Conservation (phyloP, 1,140 invertebrate genomes). For the Papilio dardanus region DNA sequence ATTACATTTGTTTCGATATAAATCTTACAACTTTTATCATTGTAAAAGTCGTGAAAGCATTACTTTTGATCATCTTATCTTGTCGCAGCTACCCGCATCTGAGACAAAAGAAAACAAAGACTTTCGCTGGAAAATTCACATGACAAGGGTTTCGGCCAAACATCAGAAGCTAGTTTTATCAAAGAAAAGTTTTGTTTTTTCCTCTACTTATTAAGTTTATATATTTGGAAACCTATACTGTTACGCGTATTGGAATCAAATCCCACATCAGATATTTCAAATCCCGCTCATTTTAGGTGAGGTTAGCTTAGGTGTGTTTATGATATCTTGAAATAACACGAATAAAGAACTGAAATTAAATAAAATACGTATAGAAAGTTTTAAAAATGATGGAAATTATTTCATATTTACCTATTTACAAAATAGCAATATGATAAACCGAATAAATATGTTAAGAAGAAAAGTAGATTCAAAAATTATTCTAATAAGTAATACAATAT, state of each 20-base stretch:
- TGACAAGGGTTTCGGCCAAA: slow-evolving; percentile 21
- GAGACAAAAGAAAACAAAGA: slow-evolving; percentile 18
- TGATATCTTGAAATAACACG: background rate
- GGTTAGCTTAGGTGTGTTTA: background rate
- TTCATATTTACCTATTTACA: too few species aligned
- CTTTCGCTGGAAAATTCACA: slow-evolving; percentile 20
- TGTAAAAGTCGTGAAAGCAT: background rate
- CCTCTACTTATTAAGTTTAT: slow-evolving; percentile 20
- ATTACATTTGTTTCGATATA: background rate
- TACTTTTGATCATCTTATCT: slow-evolving; percentile 23
- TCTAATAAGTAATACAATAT: background rate
- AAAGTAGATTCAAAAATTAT: background rate
- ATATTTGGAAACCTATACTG: background rate
- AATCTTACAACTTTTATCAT: background rate
- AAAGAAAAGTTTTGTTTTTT: slow-evolving; percentile 1
- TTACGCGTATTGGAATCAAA: background rate
- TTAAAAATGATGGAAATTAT: too few species aligned
- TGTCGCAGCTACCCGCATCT: slow-evolving; percentile 19
- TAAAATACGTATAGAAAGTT: too few species aligned
- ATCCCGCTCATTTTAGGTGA: background rate
- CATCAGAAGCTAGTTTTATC: slow-evolving; percentile 14
- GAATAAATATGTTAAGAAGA: background rate
- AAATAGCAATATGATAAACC: too few species aligned
- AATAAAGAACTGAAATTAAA: background rate
- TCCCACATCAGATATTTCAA: background rate